Evolutionary conservation across 2,888 invertebrate species (phyloP).

Genomic region (Drosophila cracens): DNA sequence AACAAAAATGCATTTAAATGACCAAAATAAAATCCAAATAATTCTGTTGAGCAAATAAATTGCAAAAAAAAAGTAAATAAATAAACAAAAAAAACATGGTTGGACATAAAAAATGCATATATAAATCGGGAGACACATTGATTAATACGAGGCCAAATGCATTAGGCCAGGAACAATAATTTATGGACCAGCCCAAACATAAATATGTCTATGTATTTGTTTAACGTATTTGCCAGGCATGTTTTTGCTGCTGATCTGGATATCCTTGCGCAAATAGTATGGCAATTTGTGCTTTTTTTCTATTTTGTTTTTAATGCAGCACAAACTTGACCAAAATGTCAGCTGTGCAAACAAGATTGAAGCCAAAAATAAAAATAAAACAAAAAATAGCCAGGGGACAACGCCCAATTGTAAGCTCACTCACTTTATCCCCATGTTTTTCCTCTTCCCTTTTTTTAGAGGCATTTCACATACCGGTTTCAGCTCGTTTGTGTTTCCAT

Average conservation of each 20-base stretch:
- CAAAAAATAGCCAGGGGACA: conserved; percentile 19
- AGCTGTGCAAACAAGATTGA: conserved; percentile 71
- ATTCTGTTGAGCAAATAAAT: conserved; percentile 69
- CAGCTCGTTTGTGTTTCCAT: conserved; percentile 70
- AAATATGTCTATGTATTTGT: conserved; percentile 35
- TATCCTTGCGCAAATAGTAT: conserved; percentile 22
- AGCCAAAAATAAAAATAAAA: conserved; percentile 5
- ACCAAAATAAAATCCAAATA: conserved; percentile 70
- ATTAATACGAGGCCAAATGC: conserved; percentile 79
- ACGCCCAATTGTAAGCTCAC: conserved; percentile 14
- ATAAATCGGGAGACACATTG: conserved; percentile 64
- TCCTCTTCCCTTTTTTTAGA: background rate
- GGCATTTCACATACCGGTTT: conserved; percentile 64
- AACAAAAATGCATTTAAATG: conserved; percentile 38
- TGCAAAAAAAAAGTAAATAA: conserved; percentile 41
- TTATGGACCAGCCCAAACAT: conserved; percentile 47
- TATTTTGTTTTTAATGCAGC: conserved; percentile 28
- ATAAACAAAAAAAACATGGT: conserved; percentile 4
- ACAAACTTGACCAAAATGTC: conserved; percentile 72
- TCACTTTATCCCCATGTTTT: conserved; percentile 5
- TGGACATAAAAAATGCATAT: conserved; percentile 44
- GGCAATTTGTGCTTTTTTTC: conserved; percentile 28
- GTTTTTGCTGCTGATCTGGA: conserved; percentile 36
- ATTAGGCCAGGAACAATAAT: conserved; percentile 72
- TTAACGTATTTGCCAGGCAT: conserved; percentile 44